Evolutionary conservation across 2,888 invertebrate genomes (phyloP), one percentile per base, ranked within the genome.

Genomic region (Tenthredo scrophulariae): DNA sequence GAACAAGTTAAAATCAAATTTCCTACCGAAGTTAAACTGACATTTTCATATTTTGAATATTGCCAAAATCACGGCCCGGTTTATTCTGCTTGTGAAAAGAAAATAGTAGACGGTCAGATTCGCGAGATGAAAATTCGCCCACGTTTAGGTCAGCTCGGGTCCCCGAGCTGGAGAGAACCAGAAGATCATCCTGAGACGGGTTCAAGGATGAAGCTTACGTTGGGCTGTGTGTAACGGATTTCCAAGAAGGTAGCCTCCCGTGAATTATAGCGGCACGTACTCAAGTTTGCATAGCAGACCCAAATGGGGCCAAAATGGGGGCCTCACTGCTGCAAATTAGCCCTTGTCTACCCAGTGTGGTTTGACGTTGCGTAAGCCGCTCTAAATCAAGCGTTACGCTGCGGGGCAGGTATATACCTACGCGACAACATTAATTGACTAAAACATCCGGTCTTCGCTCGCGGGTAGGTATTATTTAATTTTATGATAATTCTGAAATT

Each of bases 231-330:
- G 26, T 37, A 79, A 33, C 79, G 54, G 79, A 79, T 79, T 54
- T 33, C 58, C 54, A 58, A 58, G 79, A n/a, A 79, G 79, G 54
- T 58, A 54, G 58, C 33, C 82, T 82, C 29, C 62, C 43, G 65
- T 82, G 65, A 62, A 65, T 82, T 65, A 62, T 79, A 29, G 82
- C 9, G 43, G 82, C 65, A 62, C 65, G 54, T 65, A 82, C 82
- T 82, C 82, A 62, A 82, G 82, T 82, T 82, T 82, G 65, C 82
- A 82, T 65, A 82, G 65, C 43, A 50, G 82, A 82, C 82, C 65
- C 62, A 82, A 65, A 82, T 65, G 62, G 65, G 33, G 37, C 65
- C 65, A 29, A 62, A 82, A 65, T 82, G 29, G 82, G 46, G 79
- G 62, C 65, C 65, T 26, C 29, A 22, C 65, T 65, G 22, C 26